Evolutionary conservation across 2,113 vertebrate species (phyloP), one percentile per base, ranked within the genome.

Genomic region (Salminus brasiliensis): DNA sequence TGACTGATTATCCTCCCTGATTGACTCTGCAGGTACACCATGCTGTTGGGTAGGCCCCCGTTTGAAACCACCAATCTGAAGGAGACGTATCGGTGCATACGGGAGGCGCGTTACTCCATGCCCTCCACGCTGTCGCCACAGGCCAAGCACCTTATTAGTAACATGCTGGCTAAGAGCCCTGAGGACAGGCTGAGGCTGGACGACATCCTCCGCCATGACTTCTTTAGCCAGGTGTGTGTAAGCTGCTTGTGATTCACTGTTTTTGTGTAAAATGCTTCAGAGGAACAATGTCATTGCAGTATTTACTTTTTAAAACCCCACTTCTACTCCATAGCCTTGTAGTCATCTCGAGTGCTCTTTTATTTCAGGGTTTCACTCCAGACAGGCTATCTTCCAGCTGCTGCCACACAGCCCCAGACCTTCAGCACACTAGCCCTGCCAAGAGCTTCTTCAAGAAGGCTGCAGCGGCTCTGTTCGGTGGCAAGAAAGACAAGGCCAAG

Each of bases 31-130:
- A 96, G 95, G 95, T 96, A 96, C 34, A 96, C 95, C 4, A 96
- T 96, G 95, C 85, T 96, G 5, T 87, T 96, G 77, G 95, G 95
- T 84, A 94, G 94, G 78, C 95, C 95, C 0, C 95, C 95, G 0
- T 96, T 96, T 87, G 95, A 96, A 91, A 96, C 95, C 2, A 95
- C 95, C 16, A 96, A 96, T 89, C 91, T 96, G 69, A 96, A 96
- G 84, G 95, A 96, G 88, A 96, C 95, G 0, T 96, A 96, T 76
- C 90, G 94, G 74, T 96, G 95, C 67, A 96, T 96, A 85, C 88
- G 94, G n/a, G 95, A 96, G 88, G 95, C 95, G 2, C 92, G 94
- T 77, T 96, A 96, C 66, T 92, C 91, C 13, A 84, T 95, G 84
- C 95, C 95, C 0, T 95, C 95, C 0, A 95, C 94, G 1, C 83